phyloP scores from a whole-genome alignment of 2,797 vertebrate species.

The Morelia viridis region DNA sequence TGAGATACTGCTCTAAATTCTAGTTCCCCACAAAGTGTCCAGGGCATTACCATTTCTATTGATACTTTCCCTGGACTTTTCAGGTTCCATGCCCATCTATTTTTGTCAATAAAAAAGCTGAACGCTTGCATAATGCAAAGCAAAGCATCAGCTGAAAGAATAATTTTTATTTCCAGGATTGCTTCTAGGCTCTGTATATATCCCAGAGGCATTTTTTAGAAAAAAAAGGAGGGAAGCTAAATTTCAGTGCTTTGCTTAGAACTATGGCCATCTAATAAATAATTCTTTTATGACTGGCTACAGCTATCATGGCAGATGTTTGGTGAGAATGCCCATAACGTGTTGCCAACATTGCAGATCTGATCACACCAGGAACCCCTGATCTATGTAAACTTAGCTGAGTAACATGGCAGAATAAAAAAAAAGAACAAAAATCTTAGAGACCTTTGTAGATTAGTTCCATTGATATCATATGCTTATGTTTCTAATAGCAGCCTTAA shows the following conservation, averaged over 20 bases:
- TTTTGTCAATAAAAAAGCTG: background rate
- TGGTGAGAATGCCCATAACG: too few relatives aligned
- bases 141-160: background rate
- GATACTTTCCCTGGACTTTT: background rate
- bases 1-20: background rate
- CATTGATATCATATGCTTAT: background rate
- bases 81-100: background rate
- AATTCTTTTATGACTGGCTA: too few relatives aligned
- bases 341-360: too few relatives aligned
- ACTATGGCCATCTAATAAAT: too few relatives aligned
- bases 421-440: background rate
- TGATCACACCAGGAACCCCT: too few relatives aligned
- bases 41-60: background rate
- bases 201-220: too few relatives aligned
- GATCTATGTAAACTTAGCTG: too few relatives aligned
- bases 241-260: too few relatives aligned
- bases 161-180: background rate
- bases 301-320: too few relatives aligned
- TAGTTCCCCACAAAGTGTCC: background rate
- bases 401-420: too few relatives aligned
- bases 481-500: background rate
- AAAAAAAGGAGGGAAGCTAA: too few relatives aligned
- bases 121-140: background rate
- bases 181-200: background rate
- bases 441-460: background rate